Evolutionary conservation across 2,888 invertebrate genomes (phyloP), one percentile per base, ranked within the genome.

Genomic region (Girardia tigrina): DNA sequence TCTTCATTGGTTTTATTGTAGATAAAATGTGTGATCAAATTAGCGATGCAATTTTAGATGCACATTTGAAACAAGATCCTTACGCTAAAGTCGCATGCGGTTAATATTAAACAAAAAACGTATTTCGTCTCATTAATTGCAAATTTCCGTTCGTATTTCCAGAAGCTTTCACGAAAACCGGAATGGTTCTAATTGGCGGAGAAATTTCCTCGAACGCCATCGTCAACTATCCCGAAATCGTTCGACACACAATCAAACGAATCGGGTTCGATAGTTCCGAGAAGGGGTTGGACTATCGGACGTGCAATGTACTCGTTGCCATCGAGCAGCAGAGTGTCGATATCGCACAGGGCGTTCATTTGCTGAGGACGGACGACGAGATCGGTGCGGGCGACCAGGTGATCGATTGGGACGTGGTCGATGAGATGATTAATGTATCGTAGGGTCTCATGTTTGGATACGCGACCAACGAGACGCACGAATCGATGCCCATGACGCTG

Each of bases 91-190:
- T n/a, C n/a, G n/a, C n/a, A n/a, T n/a, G n/a, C n/a, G n/a, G n/a
- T n/a, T n/a, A n/a, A n/a, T n/a, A n/a, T n/a, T n/a, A n/a, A n/a
- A n/a, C n/a, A n/a, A n/a, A n/a, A n/a, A 78, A 77, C 72, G 12
- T 73, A 12, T 12, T 23, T 23, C 26, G 20, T 14, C 8, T 73
- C 16, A 70, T 23, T n/a, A 8, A 16, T 16, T 16, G 12, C 23
- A 8, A 79, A 83, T n/a, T n/a, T n/a, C n/a, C n/a, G n/a, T n/a
- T n/a, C n/a, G n/a, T n/a, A n/a, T n/a, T n/a, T n/a, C n/a, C n/a
- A n/a, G 94, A 98, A 88, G 92, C 94, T 28, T 94, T 95, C 74
- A 92, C 95, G 69, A 99, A 98, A 86, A 98, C 98, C 78, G 98
- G 98, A 78, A 97, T 98, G 95, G 90, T 99, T 79, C 87, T 99